phyloP scores from a whole-genome alignment of 2,113 vertebrate genomes.

The Sclerurus mexicanus region DNA sequence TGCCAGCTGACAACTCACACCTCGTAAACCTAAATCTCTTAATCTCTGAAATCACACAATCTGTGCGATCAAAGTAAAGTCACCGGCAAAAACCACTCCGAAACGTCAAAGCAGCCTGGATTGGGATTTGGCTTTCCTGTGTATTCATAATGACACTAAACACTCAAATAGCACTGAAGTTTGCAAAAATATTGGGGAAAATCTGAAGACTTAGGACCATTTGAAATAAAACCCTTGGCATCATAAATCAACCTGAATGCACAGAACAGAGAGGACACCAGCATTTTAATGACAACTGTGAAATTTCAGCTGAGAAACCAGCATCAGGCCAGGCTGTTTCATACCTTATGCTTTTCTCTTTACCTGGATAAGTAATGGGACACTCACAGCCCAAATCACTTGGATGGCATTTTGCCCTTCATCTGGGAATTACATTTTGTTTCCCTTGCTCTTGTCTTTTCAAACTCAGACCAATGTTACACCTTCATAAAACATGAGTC shows the following conservation, averaged over 20 bases:
- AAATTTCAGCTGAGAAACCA: not conserved
- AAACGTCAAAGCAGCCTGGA: not conserved
- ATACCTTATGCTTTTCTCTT: not conserved
- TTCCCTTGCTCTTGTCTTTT: not conserved
- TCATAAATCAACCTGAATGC: not conserved
- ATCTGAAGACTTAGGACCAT: not conserved
- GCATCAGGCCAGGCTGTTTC: not conserved
- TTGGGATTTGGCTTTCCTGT: not conserved
- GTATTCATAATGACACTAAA: not conserved
- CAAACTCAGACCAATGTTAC: not conserved
- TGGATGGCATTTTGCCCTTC: not conserved
- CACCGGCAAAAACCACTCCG: not conserved
- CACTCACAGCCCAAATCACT: not conserved
- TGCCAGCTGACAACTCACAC: not conserved
- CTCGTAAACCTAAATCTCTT: not conserved
- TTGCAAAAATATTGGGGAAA: not conserved
- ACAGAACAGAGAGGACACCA: not conserved
- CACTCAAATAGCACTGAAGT: not conserved
- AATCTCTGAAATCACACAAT: not conserved
- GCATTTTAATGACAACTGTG: not conserved
- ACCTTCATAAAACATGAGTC: not conserved
- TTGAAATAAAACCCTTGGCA: not conserved
- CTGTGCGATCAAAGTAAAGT: not conserved
- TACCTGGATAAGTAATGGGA: not conserved
- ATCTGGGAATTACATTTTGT: not conserved